Evolutionary conservation across 2,797 vertebrate genomes (phyloP).

Genomic region (Bradypodion pumilum): DNA sequence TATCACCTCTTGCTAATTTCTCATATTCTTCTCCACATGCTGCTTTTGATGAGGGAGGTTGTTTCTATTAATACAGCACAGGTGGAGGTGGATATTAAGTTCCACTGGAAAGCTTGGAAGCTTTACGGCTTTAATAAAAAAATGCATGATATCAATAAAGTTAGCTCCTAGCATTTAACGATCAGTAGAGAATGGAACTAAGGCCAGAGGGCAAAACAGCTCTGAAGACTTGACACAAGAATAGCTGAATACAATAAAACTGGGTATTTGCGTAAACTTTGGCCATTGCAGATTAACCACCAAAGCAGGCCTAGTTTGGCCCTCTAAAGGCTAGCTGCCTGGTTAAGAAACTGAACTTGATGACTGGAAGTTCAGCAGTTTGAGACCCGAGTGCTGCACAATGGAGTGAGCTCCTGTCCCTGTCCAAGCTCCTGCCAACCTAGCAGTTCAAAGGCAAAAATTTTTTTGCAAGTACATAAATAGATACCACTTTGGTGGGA

Average conservation of each 20-base stretch:
- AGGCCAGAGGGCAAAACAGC: background rate
- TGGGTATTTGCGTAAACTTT: background rate
- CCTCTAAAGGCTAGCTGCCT: background rate
- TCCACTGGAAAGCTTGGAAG: conserved; percentile 44
- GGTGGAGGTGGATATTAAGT: conserved; percentile 67
- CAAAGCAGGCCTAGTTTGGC: background rate
- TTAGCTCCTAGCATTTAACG: conserved; percentile 54
- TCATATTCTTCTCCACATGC: conserved; percentile 43
- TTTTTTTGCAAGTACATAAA: too few relatives aligned
- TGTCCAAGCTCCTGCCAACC: too few relatives aligned
- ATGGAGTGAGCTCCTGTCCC: too few relatives aligned
- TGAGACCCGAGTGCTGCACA: too few relatives aligned
- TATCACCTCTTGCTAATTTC: conserved; percentile 46
- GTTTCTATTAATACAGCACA: conserved; percentile 67
- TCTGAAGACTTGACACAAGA: background rate
- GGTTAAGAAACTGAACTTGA: too few relatives aligned
- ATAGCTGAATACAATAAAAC: background rate
- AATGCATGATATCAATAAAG: conserved; percentile 59
- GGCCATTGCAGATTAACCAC: background rate
- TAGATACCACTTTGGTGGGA: too few relatives aligned
- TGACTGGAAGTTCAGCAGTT: too few relatives aligned
- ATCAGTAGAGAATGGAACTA: conserved; percentile 22
- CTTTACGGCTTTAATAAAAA: conserved; percentile 55
- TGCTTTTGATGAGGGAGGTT: conserved; percentile 50
- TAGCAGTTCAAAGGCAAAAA: too few relatives aligned